phyloP scores from a whole-genome alignment of 2,113 vertebrate species.

The Peromyscus maniculatus region DNA sequence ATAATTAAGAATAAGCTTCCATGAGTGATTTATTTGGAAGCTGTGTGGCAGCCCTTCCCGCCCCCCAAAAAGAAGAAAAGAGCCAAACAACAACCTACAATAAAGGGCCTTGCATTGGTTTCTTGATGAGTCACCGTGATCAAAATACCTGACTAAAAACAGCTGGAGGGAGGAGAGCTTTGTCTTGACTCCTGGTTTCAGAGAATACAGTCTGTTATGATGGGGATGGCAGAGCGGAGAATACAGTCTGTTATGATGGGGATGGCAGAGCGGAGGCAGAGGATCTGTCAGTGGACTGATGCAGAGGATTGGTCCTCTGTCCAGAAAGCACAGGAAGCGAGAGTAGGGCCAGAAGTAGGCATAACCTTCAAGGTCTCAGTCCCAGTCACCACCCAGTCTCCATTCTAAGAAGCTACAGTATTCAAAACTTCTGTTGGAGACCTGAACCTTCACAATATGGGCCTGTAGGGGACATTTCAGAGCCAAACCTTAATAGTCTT shows the following conservation, averaged over 20 bases:
- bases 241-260: not conserved
- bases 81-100: too few relatives aligned
- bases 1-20: too few relatives aligned
- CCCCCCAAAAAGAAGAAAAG: too few relatives aligned
- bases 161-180: not conserved
- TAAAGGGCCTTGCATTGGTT: too few relatives aligned
- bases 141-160: not conserved
- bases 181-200: not conserved
- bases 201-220: not conserved
- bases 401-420: not conserved
- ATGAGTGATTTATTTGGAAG: too few relatives aligned
- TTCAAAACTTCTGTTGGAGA: not conserved
- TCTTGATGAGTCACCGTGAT: not conserved
- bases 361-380: not conserved
- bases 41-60: too few relatives aligned
- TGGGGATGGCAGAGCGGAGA: not conserved
- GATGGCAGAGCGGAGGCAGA: not conserved
- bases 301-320: not conserved
- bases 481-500: not conserved
- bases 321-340: not conserved
- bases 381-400: not conserved
- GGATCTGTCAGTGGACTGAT: not conserved
- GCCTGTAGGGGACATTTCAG: not conserved
- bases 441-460: not conserved
- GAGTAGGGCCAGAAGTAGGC: not conserved